Conservation (phyloP, 64 coral and sea anemone genomes). For the Montipora sp. region DNA sequence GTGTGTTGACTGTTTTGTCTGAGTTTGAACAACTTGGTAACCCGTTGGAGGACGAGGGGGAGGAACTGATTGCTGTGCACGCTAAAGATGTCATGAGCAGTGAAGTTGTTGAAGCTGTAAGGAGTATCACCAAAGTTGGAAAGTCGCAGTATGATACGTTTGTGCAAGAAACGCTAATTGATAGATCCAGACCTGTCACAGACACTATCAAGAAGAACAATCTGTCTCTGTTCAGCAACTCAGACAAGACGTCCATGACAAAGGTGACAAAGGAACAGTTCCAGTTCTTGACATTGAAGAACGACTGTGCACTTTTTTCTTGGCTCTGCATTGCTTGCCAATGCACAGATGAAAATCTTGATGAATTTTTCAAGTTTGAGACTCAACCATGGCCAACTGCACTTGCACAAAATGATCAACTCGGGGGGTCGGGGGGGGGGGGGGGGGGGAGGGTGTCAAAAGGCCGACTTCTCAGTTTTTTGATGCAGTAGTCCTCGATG, state of each 20-base stretch:
- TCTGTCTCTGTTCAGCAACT: neutral
- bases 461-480: too few species aligned
- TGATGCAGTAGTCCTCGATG: conserved; percentile 21
- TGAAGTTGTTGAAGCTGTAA: neutral
- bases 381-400: conserved; percentile 48
- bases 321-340: conserved; percentile 11
- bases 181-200: neutral
- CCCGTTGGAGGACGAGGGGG: neutral
- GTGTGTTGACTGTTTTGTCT: neutral
- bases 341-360: neutral
- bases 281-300: neutral
- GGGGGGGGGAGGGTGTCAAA: too few species aligned
- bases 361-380: conserved; percentile 24
- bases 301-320: neutral
- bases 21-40: neutral
- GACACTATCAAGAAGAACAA: neutral
- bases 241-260: neutral
- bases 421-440: too few species aligned
- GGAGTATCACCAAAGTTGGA: neutral
- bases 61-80: neutral
- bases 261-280: neutral
- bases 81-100: conserved; percentile 1
- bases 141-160: neutral
- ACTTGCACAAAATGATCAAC: neutral
- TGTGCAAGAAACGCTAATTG: neutral